phyloP scores from a whole-genome alignment of 2,888 invertebrate species.

The Nemoura dubitans region DNA sequence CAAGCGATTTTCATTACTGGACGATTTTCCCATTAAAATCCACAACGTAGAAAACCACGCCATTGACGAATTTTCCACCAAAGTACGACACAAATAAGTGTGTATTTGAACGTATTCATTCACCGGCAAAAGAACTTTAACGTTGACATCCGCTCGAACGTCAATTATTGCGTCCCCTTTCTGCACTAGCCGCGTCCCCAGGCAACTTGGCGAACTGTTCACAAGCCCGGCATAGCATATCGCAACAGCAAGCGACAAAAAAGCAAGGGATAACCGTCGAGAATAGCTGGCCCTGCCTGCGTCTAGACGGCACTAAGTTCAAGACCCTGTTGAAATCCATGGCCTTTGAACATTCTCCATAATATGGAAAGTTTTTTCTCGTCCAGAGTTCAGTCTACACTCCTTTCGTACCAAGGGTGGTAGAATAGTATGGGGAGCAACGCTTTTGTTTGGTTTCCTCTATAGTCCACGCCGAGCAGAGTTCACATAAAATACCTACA shows the following conservation, averaged over 20 bases:
- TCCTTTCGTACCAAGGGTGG: neutral
- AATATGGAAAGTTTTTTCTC: neutral
- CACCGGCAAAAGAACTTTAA: neutral
- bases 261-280: neutral
- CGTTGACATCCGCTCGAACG: neutral
- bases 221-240: neutral
- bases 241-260: neutral
- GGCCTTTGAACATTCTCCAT: neutral
- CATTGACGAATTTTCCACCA: neutral
- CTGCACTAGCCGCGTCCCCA: neutral
- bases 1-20: neutral
- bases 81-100: neutral
- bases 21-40: neutral
- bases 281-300: neutral
- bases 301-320: neutral
- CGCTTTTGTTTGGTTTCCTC: neutral
- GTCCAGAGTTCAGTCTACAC: neutral
- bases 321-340: neutral
- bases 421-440: neutral
- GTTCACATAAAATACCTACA: neutral
- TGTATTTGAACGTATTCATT: neutral
- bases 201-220: neutral
- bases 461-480: neutral
- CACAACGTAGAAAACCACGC: neutral
- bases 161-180: neutral